Evolutionary conservation across 2,797 vertebrate species (phyloP), one percentile per base, ranked within the genome.

Genomic region (Hypotaenidia philippensis): DNA sequence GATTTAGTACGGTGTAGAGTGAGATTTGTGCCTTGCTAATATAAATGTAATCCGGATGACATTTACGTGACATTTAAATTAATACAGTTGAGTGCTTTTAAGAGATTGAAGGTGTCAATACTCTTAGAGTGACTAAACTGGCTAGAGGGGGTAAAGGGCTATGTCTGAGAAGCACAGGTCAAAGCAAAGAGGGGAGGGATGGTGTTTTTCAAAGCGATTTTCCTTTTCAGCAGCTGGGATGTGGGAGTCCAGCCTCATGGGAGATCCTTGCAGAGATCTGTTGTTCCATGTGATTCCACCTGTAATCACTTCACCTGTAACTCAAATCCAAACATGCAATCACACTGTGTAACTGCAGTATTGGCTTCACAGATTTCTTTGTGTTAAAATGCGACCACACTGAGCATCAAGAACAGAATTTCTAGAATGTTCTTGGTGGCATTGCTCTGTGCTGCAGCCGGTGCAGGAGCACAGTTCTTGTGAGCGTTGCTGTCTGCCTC

Each of bases 391-490:
- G 11, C 17, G 31, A 72, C 25, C 20, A 60, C 44, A 49, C 60
- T 36, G 44, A 83, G 66, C 38, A 61, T 65, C 15, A 61, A 29
- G 34, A 50, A 31, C 27, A 57, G 70, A 53, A 57, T 15, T 19
- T 29, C 44, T 20, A 61, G 50, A 55, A 32, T 55, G 57, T 78
- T 27, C 19, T 64, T 47, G 65, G 22, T 0, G 0, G 53, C 45
- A 41, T 31, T 34, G 1, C 17, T 60, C 29, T 0, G 0, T 57
- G 38, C 20, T 59, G 26, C 65, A 61, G 68, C 49, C 9, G 0
- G 0, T 55, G 53, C n/a, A 85, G 68, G 36, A 75, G 11, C 4
- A 5, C 38, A 0, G 1, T 31, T 80, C 52, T 61, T 29, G 23
- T 9, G 34, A 75, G 44, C 38, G 80, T 64, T 26, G 4, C n/a